Evolutionary conservation across 2,888 invertebrate genomes (phyloP).

Genomic region (Agrochola circellaris): DNA sequence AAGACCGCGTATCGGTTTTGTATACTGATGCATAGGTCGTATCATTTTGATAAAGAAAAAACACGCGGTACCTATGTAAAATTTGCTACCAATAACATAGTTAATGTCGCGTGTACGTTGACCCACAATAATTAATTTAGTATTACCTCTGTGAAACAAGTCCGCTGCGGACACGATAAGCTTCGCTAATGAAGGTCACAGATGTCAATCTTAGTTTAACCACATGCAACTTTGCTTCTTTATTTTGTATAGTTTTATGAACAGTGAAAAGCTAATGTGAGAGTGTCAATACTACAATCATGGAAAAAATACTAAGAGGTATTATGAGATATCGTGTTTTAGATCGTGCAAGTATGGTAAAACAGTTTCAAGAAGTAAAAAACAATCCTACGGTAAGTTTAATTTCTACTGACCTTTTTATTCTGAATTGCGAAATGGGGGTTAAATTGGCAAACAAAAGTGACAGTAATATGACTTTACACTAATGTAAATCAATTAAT

Average conservation of each 20-base stretch:
- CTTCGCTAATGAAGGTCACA: slow-evolving; percentile 85
- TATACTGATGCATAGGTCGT: slow-evolving; percentile 34
- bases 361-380: slow-evolving; percentile 97
- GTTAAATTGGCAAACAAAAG: slow-evolving; percentile 17
- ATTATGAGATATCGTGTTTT: slow-evolving; percentile 97
- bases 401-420: slow-evolving; percentile 71
- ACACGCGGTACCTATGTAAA: slow-evolving; percentile 8
- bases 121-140: slow-evolving; percentile 69
- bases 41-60: slow-evolving; percentile 39
- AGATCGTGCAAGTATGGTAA: slow-evolving; percentile 96
- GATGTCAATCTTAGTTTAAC: slow-evolving; percentile 79
- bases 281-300: slow-evolving; percentile 76
- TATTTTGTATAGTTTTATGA: slow-evolving; percentile 43
- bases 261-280: slow-evolving; percentile 57
- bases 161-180: slow-evolving; percentile 79
- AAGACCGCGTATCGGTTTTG: not conserved
- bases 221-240: slow-evolving; percentile 57
- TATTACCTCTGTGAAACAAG: slow-evolving; percentile 64
- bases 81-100: slow-evolving; percentile 18
- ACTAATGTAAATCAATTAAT: not conserved
- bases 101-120: slow-evolving; percentile 63
- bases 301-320: slow-evolving; percentile 97
- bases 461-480: not conserved
- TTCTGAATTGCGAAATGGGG: not conserved
- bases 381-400: slow-evolving; percentile 95